These are phyloP conservation scores for Ptyas mucosa DNA, from an alignment of 2,113 vertebrate species.

Conservation along the genomic window DNA sequence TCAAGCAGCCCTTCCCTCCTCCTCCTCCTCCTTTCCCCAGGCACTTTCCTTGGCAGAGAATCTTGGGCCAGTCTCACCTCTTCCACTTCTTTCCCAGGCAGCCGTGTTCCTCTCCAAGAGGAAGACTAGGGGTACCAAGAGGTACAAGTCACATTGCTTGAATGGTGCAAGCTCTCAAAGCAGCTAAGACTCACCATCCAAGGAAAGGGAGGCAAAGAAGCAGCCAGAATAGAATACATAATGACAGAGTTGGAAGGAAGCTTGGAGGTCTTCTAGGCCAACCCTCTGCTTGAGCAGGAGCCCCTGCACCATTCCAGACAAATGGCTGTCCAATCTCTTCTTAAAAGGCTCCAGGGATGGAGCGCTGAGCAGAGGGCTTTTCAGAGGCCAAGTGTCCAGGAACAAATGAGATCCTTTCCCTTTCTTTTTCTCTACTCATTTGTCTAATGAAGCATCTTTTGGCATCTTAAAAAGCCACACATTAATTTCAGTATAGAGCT, in stretches of 20 bases:
- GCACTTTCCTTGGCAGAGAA: neutral
- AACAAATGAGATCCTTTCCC: neutral
- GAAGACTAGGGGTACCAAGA: neutral
- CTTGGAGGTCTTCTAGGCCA: neutral
- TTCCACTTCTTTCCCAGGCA: neutral
- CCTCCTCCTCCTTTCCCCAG: neutral
- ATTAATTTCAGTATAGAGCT: neutral
- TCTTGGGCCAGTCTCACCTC: neutral
- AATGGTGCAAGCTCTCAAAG: neutral
- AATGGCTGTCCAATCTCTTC: neutral
- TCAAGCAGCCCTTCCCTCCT: neutral
- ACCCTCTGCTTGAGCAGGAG: neutral
- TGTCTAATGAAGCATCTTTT: neutral
- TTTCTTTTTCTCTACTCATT: neutral
- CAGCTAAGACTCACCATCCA: neutral
- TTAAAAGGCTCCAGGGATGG: neutral
- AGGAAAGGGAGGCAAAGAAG: neutral
- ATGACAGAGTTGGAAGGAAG: neutral
- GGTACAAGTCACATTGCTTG: neutral
- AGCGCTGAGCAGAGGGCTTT: neutral
- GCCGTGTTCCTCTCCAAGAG: neutral
- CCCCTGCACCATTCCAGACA: neutral
- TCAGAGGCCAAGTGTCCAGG: neutral
- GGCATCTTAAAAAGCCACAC: neutral
- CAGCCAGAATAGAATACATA: neutral